Evolutionary conservation across 2,113 vertebrate genomes (phyloP).

Genomic region (Callopanchax toddi): DNA sequence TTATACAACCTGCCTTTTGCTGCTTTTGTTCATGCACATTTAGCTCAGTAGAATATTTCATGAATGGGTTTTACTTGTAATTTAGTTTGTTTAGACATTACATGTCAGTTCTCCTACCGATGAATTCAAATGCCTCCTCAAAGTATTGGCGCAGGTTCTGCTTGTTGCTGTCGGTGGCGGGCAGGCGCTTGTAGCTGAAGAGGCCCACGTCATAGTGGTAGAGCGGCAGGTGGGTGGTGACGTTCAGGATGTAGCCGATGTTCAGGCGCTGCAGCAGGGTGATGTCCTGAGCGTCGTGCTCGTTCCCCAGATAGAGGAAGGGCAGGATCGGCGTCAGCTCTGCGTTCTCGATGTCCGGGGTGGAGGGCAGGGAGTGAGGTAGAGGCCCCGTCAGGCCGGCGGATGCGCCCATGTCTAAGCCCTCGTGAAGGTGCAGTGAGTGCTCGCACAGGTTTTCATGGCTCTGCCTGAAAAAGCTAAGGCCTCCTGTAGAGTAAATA

Average conservation of each 20-base stretch:
- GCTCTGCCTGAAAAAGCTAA: constrained; percentile 92
- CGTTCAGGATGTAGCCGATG: constrained; percentile 93
- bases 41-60: too few species aligned
- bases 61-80: too few species aligned
- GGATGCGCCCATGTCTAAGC: constrained; percentile 83
- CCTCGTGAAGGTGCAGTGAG: constrained; percentile 94
- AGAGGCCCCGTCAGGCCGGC: constrained; percentile 82
- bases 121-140: constrained; percentile 99
- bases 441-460: constrained; percentile 96
- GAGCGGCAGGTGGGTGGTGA: constrained; percentile 96
- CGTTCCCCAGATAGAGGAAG: constrained; percentile 95
- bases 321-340: constrained; percentile 96
- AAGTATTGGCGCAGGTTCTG: constrained; percentile 99
- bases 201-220: constrained; percentile 93
- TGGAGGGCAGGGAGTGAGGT: constrained; percentile 93
- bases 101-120: constrained; percentile 82
- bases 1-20: too few species aligned
- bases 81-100: too few species aligned
- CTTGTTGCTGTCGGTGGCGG: constrained; percentile 98
- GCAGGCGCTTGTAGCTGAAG: constrained; percentile 94
- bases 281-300: constrained; percentile 93
- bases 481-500: constrained; percentile 90
- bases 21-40: too few species aligned
- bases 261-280: constrained; percentile 90
- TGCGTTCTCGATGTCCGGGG: constrained; percentile 95